Percentiles rank a stretch among this genome's conserved stretches.
These are phyloP conservation scores for Drosophila leonis DNA, from an alignment of 2,888 invertebrate species.

Conservation along the genomic window DNA sequence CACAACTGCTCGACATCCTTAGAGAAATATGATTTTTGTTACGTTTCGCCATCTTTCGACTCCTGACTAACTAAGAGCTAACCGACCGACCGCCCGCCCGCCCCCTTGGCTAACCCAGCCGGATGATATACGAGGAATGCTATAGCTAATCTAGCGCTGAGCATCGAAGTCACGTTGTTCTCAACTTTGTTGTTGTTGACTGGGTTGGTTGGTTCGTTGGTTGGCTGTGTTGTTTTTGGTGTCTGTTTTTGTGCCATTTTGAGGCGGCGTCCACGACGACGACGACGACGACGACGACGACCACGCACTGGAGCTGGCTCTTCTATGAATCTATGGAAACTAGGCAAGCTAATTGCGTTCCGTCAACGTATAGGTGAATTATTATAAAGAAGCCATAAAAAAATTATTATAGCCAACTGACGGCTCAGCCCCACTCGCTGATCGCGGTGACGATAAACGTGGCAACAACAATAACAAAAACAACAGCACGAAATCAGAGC, in stretches of 20 bases:
- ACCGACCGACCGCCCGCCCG: background rate
- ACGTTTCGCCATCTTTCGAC: conserved; percentile 51
- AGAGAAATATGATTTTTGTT: conserved; percentile 57
- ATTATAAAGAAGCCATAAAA: conserved; percentile 76
- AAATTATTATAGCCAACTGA: conserved; percentile 62
- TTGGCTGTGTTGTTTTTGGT: conserved; percentile 16
- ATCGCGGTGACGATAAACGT: conserved; percentile 64
- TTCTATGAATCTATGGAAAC: conserved; percentile 69
- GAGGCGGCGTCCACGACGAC: conserved; percentile 49
- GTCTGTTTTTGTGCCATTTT: conserved; percentile 41
- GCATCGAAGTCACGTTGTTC: conserved; percentile 81
- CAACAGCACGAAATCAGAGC: conserved; percentile 68
- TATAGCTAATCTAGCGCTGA: conserved; percentile 74
- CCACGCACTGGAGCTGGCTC: conserved; percentile 50
- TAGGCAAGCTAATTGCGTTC: conserved; percentile 72
- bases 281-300: conserved; percentile 38
- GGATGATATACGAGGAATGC: conserved; percentile 55
- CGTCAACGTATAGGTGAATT: conserved; percentile 79
- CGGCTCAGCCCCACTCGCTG: conserved; percentile 62
- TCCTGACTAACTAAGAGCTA: conserved; percentile 16
- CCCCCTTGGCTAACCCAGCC: conserved; percentile 1
- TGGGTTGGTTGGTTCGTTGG: conserved; percentile 14
- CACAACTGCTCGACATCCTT: conserved; percentile 57
- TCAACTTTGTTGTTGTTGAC: conserved; percentile 15
- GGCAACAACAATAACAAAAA: conserved; percentile 29